Evolutionary conservation across 2,797 vertebrate genomes (phyloP).

Genomic region (Eospalax fontanierii): DNA sequence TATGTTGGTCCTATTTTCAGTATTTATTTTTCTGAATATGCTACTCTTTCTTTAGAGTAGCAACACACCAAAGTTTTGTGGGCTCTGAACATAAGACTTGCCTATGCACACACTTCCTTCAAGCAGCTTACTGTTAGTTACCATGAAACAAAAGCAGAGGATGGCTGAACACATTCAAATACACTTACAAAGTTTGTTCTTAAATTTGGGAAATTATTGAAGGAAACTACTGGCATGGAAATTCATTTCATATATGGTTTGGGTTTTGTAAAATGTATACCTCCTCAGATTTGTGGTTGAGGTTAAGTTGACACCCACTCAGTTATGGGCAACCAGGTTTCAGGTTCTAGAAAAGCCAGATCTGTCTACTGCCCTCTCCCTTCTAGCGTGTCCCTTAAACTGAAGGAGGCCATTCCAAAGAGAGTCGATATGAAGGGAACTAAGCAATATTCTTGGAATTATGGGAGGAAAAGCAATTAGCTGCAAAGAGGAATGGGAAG

Average conservation of each 20-base stretch:
- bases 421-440: neutral
- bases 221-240: neutral
- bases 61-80: neutral
- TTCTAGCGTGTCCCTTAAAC: neutral
- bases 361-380: neutral
- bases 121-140: neutral
- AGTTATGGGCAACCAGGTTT: neutral
- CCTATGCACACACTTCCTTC: neutral
- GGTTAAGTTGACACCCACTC: neutral
- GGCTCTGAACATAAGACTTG: neutral
- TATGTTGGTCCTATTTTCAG: neutral
- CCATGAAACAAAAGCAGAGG: neutral
- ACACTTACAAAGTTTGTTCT: neutral
- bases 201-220: neutral
- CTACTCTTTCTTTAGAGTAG: neutral
- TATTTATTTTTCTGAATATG: neutral
- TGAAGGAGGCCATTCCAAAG: neutral
- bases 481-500: neutral
- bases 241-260: conserved; percentile 9
- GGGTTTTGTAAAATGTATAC: neutral
- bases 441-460: neutral
- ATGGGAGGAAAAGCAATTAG: neutral
- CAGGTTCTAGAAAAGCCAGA: neutral
- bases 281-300: conserved; percentile 2
- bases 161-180: neutral